A percentile compares a stretch with the other conserved stretches of the same genome.
These are phyloP conservation scores for Drosophila pseudoananassae DNA, from an alignment of 1,140 invertebrate genomes.

Conservation along the genomic window DNA sequence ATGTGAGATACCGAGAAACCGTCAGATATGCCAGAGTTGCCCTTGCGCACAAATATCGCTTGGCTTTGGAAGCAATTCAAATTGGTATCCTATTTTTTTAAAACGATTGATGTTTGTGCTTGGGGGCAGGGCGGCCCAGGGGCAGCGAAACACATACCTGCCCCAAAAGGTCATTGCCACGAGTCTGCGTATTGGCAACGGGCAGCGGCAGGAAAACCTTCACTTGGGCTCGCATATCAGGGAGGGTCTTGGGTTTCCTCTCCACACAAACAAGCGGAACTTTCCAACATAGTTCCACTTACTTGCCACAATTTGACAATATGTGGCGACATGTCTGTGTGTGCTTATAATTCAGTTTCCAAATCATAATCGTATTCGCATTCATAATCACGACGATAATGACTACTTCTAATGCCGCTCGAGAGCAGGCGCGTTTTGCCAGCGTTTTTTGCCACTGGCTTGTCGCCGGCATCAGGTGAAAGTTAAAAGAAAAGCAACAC, in stretches of 20 bases:
- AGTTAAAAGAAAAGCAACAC: conserved; percentile 38
- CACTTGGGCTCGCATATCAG: conserved; percentile 42
- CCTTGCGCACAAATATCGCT: conserved; percentile 14
- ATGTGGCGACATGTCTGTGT: conserved; percentile 25
- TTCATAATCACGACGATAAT: conserved; percentile 41
- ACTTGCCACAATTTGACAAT: conserved; percentile 50
- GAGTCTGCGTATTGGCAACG: not conserved
- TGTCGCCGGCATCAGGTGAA: conserved; percentile 54
- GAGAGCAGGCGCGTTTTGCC: conserved; percentile 43
- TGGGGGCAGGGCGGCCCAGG: no score
- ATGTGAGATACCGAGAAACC: conserved; percentile 7
- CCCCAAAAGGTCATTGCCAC: conserved; percentile 60
- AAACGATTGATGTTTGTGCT: not conserved
- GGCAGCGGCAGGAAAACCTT: conserved; percentile 48
- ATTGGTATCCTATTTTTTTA: not conserved
- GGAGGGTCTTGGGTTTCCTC: conserved; percentile 33
- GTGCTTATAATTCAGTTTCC: conserved; percentile 32
- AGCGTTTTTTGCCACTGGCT: conserved; percentile 42
- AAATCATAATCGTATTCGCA: conserved; percentile 27
- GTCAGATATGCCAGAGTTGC: conserved; percentile 16
- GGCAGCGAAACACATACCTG: not conserved
- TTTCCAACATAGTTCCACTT: conserved; percentile 55
- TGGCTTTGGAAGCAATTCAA: not conserved
- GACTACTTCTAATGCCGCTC: conserved; percentile 70
- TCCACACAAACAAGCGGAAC: conserved; percentile 27